Evolutionary conservation across 2,113 vertebrate species (phyloP).

Genomic region (Nicator chloris): DNA sequence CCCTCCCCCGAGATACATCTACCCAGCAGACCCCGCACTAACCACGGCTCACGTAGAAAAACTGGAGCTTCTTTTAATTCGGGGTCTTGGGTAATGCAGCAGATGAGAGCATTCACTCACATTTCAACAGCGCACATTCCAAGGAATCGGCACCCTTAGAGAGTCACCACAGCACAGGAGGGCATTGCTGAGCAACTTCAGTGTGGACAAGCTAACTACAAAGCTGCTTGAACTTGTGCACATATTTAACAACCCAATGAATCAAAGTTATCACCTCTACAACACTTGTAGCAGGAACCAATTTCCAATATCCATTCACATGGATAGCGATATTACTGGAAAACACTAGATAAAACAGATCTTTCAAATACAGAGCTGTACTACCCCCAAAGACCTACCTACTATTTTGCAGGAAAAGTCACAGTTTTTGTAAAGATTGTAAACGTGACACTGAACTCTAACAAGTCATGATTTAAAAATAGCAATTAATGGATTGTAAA

Average conservation of each 20-base stretch:
- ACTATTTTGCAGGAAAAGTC: not conserved
- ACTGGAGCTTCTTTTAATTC: not conserved
- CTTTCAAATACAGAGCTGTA: not conserved
- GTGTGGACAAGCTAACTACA: not conserved
- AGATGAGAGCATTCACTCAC: not conserved
- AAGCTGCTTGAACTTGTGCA: not conserved
- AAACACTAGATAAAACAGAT: not conserved
- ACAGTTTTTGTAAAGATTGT: not conserved
- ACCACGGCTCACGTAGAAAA: rapidly evolving
- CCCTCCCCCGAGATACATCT: not conserved
- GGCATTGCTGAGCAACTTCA: not conserved
- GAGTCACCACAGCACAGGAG: not conserved
- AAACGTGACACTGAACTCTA: not conserved
- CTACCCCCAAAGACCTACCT: not conserved
- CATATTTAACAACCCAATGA: rapidly evolving
- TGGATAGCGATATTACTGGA: not conserved
- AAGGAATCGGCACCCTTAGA: not conserved
- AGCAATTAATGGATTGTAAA: not conserved
- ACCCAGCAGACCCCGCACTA: not conserved
- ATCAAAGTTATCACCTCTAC: not conserved
- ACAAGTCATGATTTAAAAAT: not conserved
- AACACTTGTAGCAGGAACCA: not conserved
- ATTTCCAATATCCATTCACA: not conserved
- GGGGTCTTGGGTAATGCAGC: not conserved
- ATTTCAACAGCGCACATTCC: rapidly evolving